Percentiles rank a stretch among this genome's conserved stretches.
Evolutionary conservation across 2,113 vertebrate species (phyloP).

Genomic region (Aldabrachelys gigantea): DNA sequence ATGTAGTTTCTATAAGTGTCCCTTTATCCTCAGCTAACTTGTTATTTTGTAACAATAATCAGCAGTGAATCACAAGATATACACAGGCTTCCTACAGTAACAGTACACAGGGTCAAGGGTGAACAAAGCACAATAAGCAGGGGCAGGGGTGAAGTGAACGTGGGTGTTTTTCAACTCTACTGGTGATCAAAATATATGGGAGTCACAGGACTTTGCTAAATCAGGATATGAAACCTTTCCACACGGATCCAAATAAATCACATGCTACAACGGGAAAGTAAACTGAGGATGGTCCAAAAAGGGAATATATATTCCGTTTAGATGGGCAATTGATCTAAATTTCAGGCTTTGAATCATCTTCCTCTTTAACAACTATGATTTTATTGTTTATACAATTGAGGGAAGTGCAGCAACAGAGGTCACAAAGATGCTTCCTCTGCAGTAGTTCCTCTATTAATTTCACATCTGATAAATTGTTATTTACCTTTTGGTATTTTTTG

Average conservation of each 20-base stretch:
- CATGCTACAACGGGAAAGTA: neutral
- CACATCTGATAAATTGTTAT: neutral
- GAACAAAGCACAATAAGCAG: conserved; percentile 54
- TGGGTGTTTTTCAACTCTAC: accelerated
- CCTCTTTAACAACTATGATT: neutral
- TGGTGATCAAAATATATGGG: neutral
- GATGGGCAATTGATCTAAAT: neutral
- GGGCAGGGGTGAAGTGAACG: neutral
- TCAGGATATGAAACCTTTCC: neutral
- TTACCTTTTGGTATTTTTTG: conserved; percentile 88
- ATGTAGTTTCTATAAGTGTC: neutral
- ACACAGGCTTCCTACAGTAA: conserved; percentile 6
- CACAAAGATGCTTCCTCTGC: neutral
- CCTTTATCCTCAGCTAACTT: neutral
- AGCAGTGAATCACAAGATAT: neutral
- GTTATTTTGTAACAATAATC: neutral
- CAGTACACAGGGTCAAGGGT: neutral
- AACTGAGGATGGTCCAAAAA: neutral
- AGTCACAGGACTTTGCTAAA: neutral
- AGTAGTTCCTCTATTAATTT: neutral
- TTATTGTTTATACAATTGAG: neutral
- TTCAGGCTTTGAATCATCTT: neutral
- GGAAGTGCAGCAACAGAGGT: neutral
- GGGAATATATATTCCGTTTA: neutral
- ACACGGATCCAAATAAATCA: neutral